These are phyloP conservation scores for Pyrochroa serraticornis DNA, from an alignment of 2,888 invertebrate genomes.

Conservation along the genomic window DNA sequence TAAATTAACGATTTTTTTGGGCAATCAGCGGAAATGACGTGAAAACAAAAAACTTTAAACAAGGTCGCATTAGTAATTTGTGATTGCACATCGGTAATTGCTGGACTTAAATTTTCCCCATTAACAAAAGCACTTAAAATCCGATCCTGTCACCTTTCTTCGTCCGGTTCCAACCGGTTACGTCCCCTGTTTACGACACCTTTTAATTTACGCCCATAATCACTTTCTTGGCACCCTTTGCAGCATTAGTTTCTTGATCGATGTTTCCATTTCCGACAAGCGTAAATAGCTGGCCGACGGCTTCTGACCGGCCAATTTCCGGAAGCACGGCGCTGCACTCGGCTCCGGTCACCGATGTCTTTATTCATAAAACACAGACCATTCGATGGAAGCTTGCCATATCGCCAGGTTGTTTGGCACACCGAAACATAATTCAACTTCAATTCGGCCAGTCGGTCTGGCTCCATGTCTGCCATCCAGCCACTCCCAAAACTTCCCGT, in stretches of 20 bases:
- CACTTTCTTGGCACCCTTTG: not conserved
- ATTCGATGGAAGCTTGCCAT: conserved; percentile 33
- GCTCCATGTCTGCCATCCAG: conserved; percentile 28
- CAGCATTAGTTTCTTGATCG: not conserved
- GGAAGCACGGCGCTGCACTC: conserved; percentile 19
- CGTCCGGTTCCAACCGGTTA: no score
- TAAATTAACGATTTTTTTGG: conserved; percentile 7
- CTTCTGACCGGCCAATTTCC: conserved; percentile 1
- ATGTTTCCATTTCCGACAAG: not conserved
- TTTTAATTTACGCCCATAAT: no score
- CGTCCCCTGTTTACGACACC: no score
- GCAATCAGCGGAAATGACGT: no score
- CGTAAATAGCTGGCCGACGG: not conserved
- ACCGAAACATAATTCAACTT: conserved; percentile 30
- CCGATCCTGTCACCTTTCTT: no score
- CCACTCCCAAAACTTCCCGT: not conserved
- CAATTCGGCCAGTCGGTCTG: conserved; percentile 32
- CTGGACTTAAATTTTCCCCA: no score
- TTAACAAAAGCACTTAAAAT: no score
- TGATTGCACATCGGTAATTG: no score
- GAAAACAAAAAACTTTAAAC: no score
- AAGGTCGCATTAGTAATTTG: no score
- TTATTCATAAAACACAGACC: conserved; percentile 24
- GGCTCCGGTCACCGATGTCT: conserved; percentile 19
- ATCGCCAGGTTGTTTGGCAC: conserved; percentile 29